Percentiles rank a stretch among this genome's conserved stretches.
phyloP scores from a whole-genome alignment of 2,888 invertebrate species.

The Proisotoma minuta region DNA sequence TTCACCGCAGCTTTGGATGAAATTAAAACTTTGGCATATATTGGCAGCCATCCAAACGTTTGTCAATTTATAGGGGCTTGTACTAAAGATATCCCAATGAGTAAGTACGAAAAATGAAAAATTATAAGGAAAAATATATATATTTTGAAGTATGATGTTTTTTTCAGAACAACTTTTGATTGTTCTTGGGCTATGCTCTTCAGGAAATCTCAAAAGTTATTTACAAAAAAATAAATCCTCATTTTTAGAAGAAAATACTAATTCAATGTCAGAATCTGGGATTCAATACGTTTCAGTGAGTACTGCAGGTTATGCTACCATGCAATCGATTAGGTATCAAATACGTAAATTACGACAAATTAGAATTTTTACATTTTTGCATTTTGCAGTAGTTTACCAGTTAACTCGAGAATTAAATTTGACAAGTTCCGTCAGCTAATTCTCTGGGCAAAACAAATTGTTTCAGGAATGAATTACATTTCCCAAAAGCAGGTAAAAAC shows the following conservation, averaged over 20 bases:
- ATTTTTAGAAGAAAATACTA: slow-evolving; percentile 2
- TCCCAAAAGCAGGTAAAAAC: slow-evolving; percentile 7
- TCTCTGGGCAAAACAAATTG: slow-evolving; percentile 14
- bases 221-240: background rate
- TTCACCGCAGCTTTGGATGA: slow-evolving; percentile 12
- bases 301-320: background rate
- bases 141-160: too few relatives aligned
- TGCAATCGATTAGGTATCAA: background rate
- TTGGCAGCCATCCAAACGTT: slow-evolving; percentile 15
- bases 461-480: slow-evolving; percentile 11
- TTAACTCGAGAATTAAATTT: slow-evolving; percentile 1
- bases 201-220: slow-evolving; percentile 11
- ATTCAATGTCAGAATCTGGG: background rate
- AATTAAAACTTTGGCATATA: slow-evolving; percentile 14
- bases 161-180: slow-evolving; percentile 14
- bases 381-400: background rate
- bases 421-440: slow-evolving; percentile 1
- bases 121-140: too few relatives aligned
- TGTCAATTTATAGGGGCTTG: slow-evolving; percentile 14
- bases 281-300: background rate
- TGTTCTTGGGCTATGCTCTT: slow-evolving; percentile 6
- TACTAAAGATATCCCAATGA: slow-evolving; percentile 6
- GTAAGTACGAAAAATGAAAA: background rate
- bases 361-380: background rate
- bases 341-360: background rate